Conservation (phyloP, 37 sponge, comb jelly and placozoan species). For the Mnemiopsis leidyi region DNA sequence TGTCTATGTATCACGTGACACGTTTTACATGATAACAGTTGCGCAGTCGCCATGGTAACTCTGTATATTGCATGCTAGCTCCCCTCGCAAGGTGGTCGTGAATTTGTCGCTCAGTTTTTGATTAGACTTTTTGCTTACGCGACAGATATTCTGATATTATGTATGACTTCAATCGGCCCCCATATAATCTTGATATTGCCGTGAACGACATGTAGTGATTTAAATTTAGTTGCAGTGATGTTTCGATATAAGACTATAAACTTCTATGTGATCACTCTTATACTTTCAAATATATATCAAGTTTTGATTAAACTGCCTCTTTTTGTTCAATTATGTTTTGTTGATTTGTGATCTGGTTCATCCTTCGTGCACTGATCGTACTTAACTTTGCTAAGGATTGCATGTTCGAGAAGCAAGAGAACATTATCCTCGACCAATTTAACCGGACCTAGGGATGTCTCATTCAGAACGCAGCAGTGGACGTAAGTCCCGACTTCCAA, state of each 20-base stretch:
- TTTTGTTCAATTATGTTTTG: no score
- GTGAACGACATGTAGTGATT: no score
- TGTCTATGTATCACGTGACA: background rate
- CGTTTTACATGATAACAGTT: constrained; percentile 56
- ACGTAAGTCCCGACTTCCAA: background rate
- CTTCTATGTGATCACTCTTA: no score
- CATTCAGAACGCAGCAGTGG: background rate
- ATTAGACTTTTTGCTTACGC: background rate
- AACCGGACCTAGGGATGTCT: background rate
- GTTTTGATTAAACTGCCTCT: no score
- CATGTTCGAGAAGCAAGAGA: constrained; percentile 56
- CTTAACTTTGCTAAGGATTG: no score
- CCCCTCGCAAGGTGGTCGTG: background rate
- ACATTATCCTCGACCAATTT: background rate
- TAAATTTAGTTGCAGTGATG: no score
- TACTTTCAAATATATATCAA: no score
- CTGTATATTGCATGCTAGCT: constrained; percentile 23
- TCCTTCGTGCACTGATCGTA: no score
- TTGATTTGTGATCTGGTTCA: no score
- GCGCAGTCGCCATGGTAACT: background rate
- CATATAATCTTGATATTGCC: no score
- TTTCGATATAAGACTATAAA: no score
- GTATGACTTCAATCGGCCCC: no score
- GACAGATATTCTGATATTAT: background rate
- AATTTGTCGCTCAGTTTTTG: background rate